Conservation (phyloP, 2,797 vertebrate genomes). For the Phoebastria nigripes region DNA sequence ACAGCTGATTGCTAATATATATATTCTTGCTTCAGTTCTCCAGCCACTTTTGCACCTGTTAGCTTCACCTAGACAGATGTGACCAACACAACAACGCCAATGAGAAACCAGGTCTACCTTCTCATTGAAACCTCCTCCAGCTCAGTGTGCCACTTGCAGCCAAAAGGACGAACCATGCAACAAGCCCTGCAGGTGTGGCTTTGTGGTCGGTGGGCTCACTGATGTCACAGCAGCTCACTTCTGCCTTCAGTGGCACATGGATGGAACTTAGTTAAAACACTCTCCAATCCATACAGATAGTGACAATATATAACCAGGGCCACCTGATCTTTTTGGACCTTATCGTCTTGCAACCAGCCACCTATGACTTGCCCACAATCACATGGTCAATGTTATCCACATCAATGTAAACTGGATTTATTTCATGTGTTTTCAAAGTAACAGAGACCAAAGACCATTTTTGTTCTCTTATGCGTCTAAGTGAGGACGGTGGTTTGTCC, state of each 20-base stretch:
- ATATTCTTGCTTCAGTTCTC: not conserved
- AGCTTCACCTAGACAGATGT: not conserved
- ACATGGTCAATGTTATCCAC: not conserved
- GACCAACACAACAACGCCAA: not conserved
- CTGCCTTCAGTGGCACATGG: not conserved
- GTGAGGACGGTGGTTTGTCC: not conserved
- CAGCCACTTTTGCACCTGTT: not conserved
- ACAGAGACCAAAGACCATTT: not conserved
- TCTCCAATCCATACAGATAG: not conserved
- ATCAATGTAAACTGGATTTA: not conserved
- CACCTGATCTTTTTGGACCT: not conserved
- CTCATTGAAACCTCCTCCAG: not conserved
- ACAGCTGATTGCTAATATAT: not conserved
- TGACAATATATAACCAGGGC: not conserved
- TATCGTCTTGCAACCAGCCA: not conserved
- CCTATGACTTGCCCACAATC: not conserved
- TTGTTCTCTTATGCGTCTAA: not conserved
- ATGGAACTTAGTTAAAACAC: not conserved
- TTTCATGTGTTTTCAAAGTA: not conserved
- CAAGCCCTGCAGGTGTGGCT: not conserved
- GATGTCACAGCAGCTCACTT: not conserved
- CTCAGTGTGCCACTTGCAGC: not conserved
- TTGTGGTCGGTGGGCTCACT: accelerated
- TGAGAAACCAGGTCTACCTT: not conserved
- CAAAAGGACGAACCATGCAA: not conserved